These are phyloP conservation scores for Hetaerina titia DNA, from an alignment of 2,888 invertebrate species.

Conservation along the genomic window DNA sequence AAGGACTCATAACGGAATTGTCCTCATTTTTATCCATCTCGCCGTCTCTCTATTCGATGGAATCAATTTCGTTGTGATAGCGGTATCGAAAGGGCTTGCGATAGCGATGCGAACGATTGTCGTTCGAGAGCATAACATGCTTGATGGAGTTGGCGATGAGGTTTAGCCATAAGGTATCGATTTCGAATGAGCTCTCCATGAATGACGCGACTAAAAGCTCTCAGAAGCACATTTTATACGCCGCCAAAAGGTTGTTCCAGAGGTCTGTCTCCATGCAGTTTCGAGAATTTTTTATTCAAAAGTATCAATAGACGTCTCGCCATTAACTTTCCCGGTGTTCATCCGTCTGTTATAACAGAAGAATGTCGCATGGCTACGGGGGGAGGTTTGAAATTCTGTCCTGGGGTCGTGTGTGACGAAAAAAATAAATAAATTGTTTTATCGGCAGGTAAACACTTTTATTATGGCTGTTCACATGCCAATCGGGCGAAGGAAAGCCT, in stretches of 20 bases:
- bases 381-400: too few relatives aligned
- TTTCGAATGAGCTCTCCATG: not conserved
- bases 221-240: not conserved
- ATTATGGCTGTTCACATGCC: slow-evolving; percentile 20
- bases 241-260: not conserved
- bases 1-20: too few relatives aligned
- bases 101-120: not conserved
- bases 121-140: not conserved
- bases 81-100: not conserved
- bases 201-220: not conserved
- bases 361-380: too few relatives aligned
- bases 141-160: not conserved
- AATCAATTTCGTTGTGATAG: not conserved
- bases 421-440: not conserved
- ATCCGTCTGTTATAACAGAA: too few relatives aligned
- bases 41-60: not conserved
- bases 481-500: not conserved
- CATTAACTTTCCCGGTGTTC: too few relatives aligned
- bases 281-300: not conserved
- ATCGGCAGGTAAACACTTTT: not conserved
- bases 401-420: too few relatives aligned
- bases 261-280: not conserved
- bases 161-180: not conserved
- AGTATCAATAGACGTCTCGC: not conserved
- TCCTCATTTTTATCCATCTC: too few relatives aligned